phyloP scores from a whole-genome alignment of 2,113 vertebrate species.

The Callaeas wilsoni region DNA sequence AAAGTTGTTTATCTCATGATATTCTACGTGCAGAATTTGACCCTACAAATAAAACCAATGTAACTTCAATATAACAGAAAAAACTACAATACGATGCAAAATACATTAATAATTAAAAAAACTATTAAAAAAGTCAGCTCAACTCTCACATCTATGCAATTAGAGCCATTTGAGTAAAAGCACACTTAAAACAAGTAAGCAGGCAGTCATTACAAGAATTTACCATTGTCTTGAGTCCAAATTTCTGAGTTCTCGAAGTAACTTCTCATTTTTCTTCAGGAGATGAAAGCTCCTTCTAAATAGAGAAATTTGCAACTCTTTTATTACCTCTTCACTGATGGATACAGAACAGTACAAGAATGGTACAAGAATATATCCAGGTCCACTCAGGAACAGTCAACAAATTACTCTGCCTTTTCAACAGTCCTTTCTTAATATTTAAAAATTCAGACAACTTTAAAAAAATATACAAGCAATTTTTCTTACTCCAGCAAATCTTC shows the following conservation, averaged over 20 bases:
- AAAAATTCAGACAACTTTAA: slow-evolving; percentile 33
- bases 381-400: slow-evolving; percentile 19
- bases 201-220: slow-evolving; percentile 36
- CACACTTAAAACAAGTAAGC: not conserved
- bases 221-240: slow-evolving; percentile 97
- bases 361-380: not conserved
- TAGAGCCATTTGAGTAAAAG: not conserved
- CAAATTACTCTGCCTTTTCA: slow-evolving; percentile 38
- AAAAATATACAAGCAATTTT: slow-evolving; percentile 5
- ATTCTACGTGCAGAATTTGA: not conserved
- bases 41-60: not conserved
- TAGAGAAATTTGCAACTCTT: slow-evolving; percentile 60
- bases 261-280: slow-evolving; percentile 97
- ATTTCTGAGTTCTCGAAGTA: slow-evolving; percentile 96
- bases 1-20: not conserved
- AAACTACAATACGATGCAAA: not conserved
- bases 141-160: not conserved
- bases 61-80: not conserved
- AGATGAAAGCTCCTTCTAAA: slow-evolving; percentile 96
- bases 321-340: slow-evolving; percentile 44
- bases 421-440: not conserved
- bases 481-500: not conserved
- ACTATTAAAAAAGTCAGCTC: not conserved
- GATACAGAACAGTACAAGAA: slow-evolving; percentile 32
- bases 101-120: not conserved